These are phyloP conservation scores for Rhyacichthys aspro DNA, from an alignment of 2,797 vertebrate species.

Conservation along the genomic window DNA sequence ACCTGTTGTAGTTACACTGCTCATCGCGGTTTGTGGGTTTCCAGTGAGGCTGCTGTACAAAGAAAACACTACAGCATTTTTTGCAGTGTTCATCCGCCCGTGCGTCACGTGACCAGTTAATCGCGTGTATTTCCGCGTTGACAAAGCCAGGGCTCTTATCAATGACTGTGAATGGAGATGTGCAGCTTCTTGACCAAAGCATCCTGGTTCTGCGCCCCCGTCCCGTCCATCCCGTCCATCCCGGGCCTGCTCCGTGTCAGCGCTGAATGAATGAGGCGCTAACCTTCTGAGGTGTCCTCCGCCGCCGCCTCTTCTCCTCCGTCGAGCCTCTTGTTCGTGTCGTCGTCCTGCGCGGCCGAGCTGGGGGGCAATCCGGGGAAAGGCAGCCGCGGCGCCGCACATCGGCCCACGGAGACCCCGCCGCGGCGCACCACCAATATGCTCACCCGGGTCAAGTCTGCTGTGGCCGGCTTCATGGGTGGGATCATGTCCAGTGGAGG, in stretches of 20 bases:
- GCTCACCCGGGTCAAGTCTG: slow-evolving; percentile 93
- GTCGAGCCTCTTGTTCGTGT: slow-evolving; percentile 25
- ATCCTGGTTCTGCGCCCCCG: slow-evolving; percentile 15
- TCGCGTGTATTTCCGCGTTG: slow-evolving; percentile 77
- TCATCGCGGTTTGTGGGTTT: background rate
- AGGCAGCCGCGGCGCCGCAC: slow-evolving; percentile 72
- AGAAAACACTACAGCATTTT: background rate
- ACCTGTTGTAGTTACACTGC: no score
- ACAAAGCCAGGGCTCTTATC: slow-evolving; percentile 50
- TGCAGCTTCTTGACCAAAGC: slow-evolving; percentile 30
- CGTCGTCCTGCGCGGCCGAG: slow-evolving; percentile 61
- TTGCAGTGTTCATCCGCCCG: slow-evolving; percentile 62
- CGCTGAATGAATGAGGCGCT: slow-evolving; percentile 51
- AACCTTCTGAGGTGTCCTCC: slow-evolving; percentile 29
- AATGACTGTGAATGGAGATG: slow-evolving; percentile 49
- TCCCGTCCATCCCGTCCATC: slow-evolving; percentile 10
- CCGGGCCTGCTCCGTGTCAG: slow-evolving; percentile 2
- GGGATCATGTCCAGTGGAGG: slow-evolving; percentile 88
- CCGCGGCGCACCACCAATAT: slow-evolving; percentile 82
- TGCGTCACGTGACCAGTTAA: slow-evolving; percentile 86
- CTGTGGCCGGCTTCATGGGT: slow-evolving; percentile 94
- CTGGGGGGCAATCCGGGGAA: slow-evolving; percentile 77
- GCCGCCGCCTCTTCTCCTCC: slow-evolving; percentile 24
- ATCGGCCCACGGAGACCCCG: slow-evolving; percentile 65
- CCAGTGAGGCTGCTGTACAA: background rate